Conservation (phyloP, 1,140 invertebrate species). For the Trichoplusia ni region DNA sequence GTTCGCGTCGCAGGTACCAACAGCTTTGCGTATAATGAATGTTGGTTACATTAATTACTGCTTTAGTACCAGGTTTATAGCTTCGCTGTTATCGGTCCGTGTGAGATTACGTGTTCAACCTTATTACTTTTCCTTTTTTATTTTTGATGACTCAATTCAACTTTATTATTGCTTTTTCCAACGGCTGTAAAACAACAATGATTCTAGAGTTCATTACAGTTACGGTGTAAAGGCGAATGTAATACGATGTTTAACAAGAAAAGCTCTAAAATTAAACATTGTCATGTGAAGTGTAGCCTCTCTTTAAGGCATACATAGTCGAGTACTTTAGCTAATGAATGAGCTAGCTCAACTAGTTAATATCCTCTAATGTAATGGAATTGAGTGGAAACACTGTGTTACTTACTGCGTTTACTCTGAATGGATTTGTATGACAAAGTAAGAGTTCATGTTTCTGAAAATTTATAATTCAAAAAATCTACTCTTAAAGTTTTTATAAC, state of each 20-base stretch:
- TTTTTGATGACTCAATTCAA: conserved; percentile 61
- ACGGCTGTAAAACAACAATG: conserved; percentile 13
- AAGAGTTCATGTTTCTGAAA: no score
- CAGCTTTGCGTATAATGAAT: conserved; percentile 66
- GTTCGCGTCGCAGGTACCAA: conserved; percentile 49
- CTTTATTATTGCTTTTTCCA: conserved; percentile 25
- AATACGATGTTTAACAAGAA: neutral
- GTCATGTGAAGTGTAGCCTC: no score
- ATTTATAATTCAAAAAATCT: conserved; percentile 6
- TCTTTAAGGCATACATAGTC: no score
- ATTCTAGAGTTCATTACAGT: conserved; percentile 12
- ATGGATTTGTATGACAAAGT: no score
- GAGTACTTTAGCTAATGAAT: no score
- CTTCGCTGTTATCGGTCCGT: conserved; percentile 61
- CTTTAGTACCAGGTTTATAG: conserved; percentile 71
- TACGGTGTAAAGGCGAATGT: no score
- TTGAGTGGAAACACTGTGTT: no score
- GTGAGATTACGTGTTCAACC: conserved; percentile 69
- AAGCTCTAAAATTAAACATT: no score
- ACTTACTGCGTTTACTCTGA: no score
- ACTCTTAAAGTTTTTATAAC: no score
- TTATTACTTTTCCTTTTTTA: conserved; percentile 56
- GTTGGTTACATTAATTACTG: conserved; percentile 72
- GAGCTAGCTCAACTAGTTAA: no score
- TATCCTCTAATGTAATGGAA: no score